phyloP scores from a whole-genome alignment of 2,113 vertebrate species.

The Halichoerus grypus region DNA sequence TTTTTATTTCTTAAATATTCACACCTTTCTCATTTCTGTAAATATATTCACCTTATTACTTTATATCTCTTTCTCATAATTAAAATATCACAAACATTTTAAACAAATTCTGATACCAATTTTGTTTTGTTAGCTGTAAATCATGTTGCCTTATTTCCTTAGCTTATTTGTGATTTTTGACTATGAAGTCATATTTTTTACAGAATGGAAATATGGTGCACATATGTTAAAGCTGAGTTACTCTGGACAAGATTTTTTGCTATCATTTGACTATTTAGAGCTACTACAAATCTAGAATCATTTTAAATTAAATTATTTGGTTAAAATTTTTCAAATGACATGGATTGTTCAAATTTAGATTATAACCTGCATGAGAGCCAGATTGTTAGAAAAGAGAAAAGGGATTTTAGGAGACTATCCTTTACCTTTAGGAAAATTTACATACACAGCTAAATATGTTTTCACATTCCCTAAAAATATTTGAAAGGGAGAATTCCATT shows the following conservation, averaged over 20 bases:
- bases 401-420: neutral
- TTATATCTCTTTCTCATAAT: neutral
- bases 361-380: neutral
- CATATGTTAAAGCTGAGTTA: neutral
- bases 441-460: neutral
- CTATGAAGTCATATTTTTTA: neutral
- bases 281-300: neutral
- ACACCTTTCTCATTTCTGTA: neutral
- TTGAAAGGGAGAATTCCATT: neutral
- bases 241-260: neutral
- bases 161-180: neutral
- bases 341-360: neutral
- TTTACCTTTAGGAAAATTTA: neutral
- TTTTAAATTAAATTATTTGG: neutral
- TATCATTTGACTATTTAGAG: neutral
- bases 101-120: neutral
- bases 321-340: slow-evolving; percentile 1
- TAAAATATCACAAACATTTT: neutral
- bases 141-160: neutral
- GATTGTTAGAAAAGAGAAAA: neutral
- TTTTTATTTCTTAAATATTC: neutral
- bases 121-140: neutral
- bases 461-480: neutral
- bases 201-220: neutral
- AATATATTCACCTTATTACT: neutral